Evolutionary conservation across 2,797 vertebrate genomes (phyloP).

Genomic region (Eulemur mongoz): DNA sequence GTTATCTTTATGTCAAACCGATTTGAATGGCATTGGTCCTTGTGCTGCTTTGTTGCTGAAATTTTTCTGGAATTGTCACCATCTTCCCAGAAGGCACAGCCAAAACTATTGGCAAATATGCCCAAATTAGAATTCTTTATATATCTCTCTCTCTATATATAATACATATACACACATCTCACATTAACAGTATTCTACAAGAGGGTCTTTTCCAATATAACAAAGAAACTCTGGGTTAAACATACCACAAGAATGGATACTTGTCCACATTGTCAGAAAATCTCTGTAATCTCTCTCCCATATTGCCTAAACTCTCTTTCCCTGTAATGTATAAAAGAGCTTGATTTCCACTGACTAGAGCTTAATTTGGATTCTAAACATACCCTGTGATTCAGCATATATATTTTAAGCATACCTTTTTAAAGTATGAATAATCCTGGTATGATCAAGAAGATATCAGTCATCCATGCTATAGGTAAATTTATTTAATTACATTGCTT

Average conservation of each 20-base stretch:
- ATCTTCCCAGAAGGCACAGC: slow-evolving; percentile 20
- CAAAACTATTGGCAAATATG: slow-evolving; percentile 12
- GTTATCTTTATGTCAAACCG: slow-evolving; percentile 56
- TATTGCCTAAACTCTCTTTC: background rate
- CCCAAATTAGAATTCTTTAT: slow-evolving; percentile 19
- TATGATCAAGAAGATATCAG: background rate
- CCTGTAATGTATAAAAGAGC: background rate
- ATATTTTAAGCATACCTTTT: background rate
- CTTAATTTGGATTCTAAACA: slow-evolving; percentile 3
- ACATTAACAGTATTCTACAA: background rate
- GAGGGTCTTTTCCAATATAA: background rate
- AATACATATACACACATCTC: background rate
- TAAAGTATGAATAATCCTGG: background rate
- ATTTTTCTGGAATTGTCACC: background rate
- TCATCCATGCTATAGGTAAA: background rate
- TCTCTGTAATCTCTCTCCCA: background rate
- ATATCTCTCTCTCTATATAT: background rate
- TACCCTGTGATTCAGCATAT: background rate
- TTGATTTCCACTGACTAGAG: background rate
- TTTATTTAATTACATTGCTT: background rate
- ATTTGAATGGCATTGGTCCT: slow-evolving; percentile 19
- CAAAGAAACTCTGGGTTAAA: background rate
- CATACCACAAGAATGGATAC: background rate
- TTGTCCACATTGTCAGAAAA: background rate
- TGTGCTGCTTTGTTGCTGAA: slow-evolving; percentile 20